Conservation (phyloP, 2,113 vertebrate species). For the Podarcis muralis region DNA sequence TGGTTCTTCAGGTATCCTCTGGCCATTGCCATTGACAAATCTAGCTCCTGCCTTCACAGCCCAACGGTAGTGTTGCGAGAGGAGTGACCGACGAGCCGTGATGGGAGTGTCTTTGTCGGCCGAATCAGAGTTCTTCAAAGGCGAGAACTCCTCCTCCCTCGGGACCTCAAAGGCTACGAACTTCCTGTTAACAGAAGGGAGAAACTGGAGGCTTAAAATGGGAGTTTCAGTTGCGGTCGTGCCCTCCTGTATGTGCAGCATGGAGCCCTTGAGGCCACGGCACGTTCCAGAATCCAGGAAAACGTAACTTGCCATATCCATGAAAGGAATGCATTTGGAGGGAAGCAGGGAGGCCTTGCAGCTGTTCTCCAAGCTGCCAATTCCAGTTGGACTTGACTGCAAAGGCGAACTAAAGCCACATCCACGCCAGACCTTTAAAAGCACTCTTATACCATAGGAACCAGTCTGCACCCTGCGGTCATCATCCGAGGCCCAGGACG, state of each 20-base stretch:
- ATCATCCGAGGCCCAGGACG: too few relatives aligned
- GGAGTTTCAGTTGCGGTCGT: not conserved
- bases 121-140: constrained; percentile 87
- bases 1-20: constrained; percentile 60
- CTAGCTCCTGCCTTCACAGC: constrained; percentile 79
- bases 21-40: constrained; percentile 75
- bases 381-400: not conserved
- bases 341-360: not conserved
- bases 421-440: too few relatives aligned
- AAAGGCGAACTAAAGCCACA: too few relatives aligned
- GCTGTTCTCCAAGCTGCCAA: not conserved
- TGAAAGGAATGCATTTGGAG: not conserved
- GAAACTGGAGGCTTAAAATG: not conserved
- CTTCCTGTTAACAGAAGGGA: constrained; percentile 74
- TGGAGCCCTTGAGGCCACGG: not conserved
- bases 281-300: not conserved
- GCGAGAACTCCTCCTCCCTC: constrained; percentile 92
- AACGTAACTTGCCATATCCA: not conserved
- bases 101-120: constrained; percentile 81
- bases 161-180: constrained; percentile 91
- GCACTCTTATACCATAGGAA: too few relatives aligned
- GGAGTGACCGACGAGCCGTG: constrained; percentile 80
- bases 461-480: too few relatives aligned
- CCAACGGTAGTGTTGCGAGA: constrained; percentile 91
- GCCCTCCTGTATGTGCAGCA: accelerated